A percentile compares a stretch with the other conserved stretches of the same genome.
phyloP scores from a whole-genome alignment of 2,797 vertebrate genomes.

The Lagodon rhomboides region DNA sequence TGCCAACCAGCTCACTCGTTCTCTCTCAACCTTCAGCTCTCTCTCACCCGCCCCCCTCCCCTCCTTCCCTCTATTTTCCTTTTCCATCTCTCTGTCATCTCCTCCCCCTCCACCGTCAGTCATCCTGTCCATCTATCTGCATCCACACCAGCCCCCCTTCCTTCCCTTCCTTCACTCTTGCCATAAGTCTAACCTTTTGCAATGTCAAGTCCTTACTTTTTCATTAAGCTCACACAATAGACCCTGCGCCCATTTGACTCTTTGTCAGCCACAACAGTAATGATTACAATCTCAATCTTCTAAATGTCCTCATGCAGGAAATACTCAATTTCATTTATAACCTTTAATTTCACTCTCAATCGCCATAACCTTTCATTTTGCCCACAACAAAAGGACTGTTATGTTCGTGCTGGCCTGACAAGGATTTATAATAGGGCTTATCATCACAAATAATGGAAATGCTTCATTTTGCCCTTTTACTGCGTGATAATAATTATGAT shows the following conservation, averaged over 20 bases:
- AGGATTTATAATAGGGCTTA: constrained; percentile 65
- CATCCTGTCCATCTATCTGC: constrained; percentile 58
- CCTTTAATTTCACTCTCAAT: constrained; percentile 74
- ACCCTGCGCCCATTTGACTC: constrained; percentile 45
- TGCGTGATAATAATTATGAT: constrained; percentile 64
- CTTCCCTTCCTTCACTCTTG: constrained; percentile 42
- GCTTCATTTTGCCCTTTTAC: constrained; percentile 42
- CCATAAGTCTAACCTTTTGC: constrained; percentile 72
- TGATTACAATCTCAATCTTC: constrained; percentile 75
- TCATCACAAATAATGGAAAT: constrained; percentile 68
- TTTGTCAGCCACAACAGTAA: constrained; percentile 63
- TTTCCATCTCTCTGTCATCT: constrained; percentile 50
- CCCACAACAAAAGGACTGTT: constrained; percentile 69
- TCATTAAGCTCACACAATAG: constrained; percentile 71
- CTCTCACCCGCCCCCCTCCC: not conserved
- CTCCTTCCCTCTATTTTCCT: constrained; percentile 4
- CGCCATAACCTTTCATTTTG: constrained; percentile 70
- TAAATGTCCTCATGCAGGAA: constrained; percentile 69
- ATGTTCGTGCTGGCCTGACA: constrained; percentile 61
- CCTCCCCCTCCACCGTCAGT: constrained; percentile 39
- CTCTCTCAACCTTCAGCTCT: constrained; percentile 32
- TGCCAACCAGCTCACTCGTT: constrained; percentile 26
- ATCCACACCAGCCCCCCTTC: constrained; percentile 21
- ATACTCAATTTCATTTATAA: constrained; percentile 73
- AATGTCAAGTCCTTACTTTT: constrained; percentile 74